Evolutionary conservation across 2,113 vertebrate genomes (phyloP).

Genomic region (Crypturellus undulatus): DNA sequence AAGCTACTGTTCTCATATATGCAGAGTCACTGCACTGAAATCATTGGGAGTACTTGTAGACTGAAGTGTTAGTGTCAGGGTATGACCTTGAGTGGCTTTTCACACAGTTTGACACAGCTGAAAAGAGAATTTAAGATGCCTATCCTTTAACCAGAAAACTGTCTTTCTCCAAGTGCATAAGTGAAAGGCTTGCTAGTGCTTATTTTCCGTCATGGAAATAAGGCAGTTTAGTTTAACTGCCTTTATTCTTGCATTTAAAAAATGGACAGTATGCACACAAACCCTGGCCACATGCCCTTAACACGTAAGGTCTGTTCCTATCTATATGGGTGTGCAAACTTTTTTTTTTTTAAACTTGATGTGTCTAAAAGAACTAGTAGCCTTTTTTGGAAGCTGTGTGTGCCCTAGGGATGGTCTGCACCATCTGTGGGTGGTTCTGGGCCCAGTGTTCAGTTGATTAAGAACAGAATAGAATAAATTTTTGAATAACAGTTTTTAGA

Average conservation of each 20-base stretch:
- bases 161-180: not conserved
- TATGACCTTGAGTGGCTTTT: not conserved
- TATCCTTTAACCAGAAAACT: not conserved
- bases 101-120: not conserved
- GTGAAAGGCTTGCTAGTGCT: not conserved
- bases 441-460: conserved; percentile 36
- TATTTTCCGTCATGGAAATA: not conserved
- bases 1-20: not conserved
- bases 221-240: not conserved
- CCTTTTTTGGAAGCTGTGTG: not conserved
- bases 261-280: fast-evolving
- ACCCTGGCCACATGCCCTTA: not conserved
- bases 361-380: no score
- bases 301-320: not conserved
- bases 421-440: conserved; percentile 25
- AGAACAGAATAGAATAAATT: conserved; percentile 71
- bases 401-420: not conserved
- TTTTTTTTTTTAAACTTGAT: not conserved
- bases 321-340: not conserved
- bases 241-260: not conserved
- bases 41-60: not conserved
- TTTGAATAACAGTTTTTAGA: conserved; percentile 70
- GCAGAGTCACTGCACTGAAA: not conserved
- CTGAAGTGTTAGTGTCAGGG: fast-evolving
- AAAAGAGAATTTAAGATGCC: not conserved